These are phyloP conservation scores for Schrankia costaestrigalis DNA, from an alignment of 2,888 invertebrate genomes.

Conservation along the genomic window DNA sequence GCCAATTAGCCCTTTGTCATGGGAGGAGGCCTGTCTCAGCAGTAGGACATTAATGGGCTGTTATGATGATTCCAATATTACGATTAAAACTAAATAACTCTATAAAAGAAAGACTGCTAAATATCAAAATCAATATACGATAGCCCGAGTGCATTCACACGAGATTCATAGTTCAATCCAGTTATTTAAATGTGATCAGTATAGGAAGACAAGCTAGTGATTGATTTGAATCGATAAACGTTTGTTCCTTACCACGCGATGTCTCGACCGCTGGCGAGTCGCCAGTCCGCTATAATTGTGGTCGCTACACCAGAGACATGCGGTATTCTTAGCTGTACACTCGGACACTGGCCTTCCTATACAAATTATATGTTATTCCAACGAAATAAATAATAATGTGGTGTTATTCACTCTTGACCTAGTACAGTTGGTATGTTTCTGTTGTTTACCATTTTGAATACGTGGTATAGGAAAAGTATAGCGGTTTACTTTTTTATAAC, in stretches of 20 bases:
- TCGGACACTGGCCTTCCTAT: conserved; percentile 76
- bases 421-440: conserved; percentile 53
- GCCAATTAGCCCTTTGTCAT: too few species aligned
- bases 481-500: too few species aligned
- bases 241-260: conserved; percentile 62
- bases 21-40: too few species aligned
- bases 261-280: conserved; percentile 82
- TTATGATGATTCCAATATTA: too few species aligned
- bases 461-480: too few species aligned
- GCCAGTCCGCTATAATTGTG: conserved; percentile 95
- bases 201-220: conserved; percentile 45
- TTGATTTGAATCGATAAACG: conserved; percentile 64
- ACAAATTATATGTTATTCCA: conserved; percentile 49
- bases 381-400: conserved; percentile 51
- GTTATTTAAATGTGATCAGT: conserved; percentile 1
- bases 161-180: neutral
- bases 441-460: conserved; percentile 22
- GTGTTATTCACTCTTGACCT: conserved; percentile 73
- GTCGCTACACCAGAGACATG: conserved; percentile 82
- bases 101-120: too few species aligned
- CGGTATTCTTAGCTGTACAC: conserved; percentile 84
- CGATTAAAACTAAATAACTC: too few species aligned
- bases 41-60: too few species aligned
- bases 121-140: too few species aligned
- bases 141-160: too few species aligned